Conservation (phyloP, 2,113 vertebrate genomes). For the Dipodomys stephensi region DNA sequence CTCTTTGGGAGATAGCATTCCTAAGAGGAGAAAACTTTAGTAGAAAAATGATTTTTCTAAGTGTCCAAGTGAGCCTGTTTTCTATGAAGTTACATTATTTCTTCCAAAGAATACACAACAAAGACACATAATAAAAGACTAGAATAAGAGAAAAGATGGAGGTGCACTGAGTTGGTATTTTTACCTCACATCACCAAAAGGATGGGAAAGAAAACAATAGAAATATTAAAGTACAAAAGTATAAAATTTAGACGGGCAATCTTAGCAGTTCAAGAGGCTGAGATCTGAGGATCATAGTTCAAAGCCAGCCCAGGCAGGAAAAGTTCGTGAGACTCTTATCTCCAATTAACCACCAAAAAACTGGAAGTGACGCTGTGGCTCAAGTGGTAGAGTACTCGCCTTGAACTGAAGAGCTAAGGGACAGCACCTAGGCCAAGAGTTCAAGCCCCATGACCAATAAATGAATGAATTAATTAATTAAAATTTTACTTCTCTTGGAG, state of each 20-base stretch:
- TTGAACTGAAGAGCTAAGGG: no score
- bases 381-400: no score
- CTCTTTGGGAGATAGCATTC: neutral
- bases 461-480: no score
- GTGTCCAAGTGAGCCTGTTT: neutral
- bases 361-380: no score
- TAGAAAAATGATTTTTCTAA: conserved; percentile 15
- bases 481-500: neutral
- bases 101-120: neutral
- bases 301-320: no score
- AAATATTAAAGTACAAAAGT: conserved; percentile 27
- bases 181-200: neutral
- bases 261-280: no score
- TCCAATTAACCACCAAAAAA: no score
- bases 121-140: neutral
- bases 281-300: no score
- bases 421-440: no score
- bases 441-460: no score
- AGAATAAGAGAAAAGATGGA: neutral
- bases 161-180: neutral
- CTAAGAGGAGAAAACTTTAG: neutral
- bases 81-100: neutral
- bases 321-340: no score
- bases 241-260: no score
- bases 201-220: neutral